phyloP scores from a whole-genome alignment of 2,113 vertebrate genomes.

The Nicator chloris region DNA sequence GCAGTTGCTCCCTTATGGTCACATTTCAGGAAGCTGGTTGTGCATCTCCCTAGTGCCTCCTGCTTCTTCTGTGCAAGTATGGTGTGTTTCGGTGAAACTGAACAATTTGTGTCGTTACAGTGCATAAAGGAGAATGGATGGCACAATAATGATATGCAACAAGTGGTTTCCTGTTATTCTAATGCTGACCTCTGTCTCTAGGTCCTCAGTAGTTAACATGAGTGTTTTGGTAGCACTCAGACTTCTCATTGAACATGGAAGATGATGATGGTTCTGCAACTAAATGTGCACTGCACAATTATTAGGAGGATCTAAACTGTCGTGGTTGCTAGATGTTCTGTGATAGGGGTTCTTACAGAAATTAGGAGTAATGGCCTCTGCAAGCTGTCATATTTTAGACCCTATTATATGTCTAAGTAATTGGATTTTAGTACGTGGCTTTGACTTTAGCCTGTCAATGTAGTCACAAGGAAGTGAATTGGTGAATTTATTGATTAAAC shows the following conservation, averaged over 20 bases:
- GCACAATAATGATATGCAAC: fast-evolving
- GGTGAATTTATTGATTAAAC: background rate
- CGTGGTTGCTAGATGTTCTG: fast-evolving
- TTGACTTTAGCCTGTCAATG: background rate
- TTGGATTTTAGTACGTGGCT: background rate
- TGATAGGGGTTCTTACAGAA: background rate
- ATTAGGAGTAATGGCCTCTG: background rate
- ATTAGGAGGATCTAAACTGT: background rate
- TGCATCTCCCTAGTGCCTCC: background rate
- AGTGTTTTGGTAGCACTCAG: background rate
- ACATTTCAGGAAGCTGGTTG: background rate
- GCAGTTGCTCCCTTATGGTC: background rate
- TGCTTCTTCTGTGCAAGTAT: background rate
- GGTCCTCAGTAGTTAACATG: background rate
- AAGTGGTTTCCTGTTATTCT: background rate
- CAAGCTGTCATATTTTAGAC: background rate
- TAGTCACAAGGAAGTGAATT: background rate
- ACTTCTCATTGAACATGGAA: fast-evolving
- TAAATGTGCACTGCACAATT: background rate
- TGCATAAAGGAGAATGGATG: background rate
- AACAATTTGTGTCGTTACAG: fast-evolving
- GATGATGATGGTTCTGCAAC: background rate
- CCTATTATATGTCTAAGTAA: background rate
- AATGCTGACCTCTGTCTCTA: background rate
- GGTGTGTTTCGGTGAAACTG: background rate